Base-by-base conservation (phyloP, 2,113 vertebrate genomes). In the Anhinga rufa region DNA sequence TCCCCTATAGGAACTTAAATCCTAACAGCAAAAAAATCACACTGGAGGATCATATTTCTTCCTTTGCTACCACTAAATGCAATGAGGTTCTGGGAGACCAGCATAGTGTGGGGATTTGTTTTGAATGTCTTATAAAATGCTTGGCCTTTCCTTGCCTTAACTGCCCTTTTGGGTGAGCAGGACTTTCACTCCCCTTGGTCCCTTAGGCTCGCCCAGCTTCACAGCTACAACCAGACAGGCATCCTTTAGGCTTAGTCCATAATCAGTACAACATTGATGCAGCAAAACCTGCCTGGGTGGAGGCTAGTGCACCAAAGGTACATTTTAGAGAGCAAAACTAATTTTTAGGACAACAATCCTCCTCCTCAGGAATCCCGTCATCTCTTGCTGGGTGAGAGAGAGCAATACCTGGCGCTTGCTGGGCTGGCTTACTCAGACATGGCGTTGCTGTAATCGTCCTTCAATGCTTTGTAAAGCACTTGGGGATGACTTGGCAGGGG, bases 401-500 rank as follows among this genome's bases (percentile, higher is more conserved):
- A 88, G 70, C 87, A 69, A 25, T 38, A 22, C 36, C 54, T 75
- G 84, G 52, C 3, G 2, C 77, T 71, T 24, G 72, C 86, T 76
- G 52, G 71, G 64, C 76, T 79, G 88, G 9, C 31, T 42, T 6
- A 18, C 42, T 52, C 6, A 17, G 65, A 5, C 69, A 8, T 16
- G 0, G 1, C 9, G 5, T 85, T 78, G 58, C 80, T 60, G 48
- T 19, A n/a, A 3, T 3, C n/a, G 2, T 52, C 70, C 64, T 72
- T 38, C 62, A 12, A 46, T 17, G 71, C 86, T 58, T 18, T n/a
- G 51, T 22, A 21, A 66, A 62, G 44, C 79, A 42, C 62, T 55
- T 57, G 11, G 71, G 93, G 40, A 34, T 34, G 65, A 34, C 82
- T 92, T 92, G 94, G 82, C 90, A 91, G 54, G 86, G 75, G 44